Conservation (phyloP, 2,797 vertebrate species). For the Neosilurus mollespiculum region DNA sequence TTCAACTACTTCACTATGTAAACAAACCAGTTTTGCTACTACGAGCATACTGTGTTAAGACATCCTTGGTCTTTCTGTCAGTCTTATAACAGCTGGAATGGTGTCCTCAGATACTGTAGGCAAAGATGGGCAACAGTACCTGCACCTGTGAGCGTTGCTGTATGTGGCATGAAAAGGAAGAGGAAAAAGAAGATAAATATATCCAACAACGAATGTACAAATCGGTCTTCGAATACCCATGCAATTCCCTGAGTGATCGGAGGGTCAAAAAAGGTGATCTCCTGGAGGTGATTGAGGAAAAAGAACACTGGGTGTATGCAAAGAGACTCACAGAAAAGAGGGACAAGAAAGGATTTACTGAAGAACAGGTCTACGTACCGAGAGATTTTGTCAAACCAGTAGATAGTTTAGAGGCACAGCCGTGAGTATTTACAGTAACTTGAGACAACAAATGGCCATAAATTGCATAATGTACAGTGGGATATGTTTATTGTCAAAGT, state of each 20-base stretch:
- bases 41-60: background rate
- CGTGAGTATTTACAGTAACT: slow-evolving; percentile 53
- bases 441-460: background rate
- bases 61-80: background rate
- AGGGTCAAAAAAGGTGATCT: slow-evolving; percentile 54
- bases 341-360: background rate
- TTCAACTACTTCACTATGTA: background rate
- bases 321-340: slow-evolving; percentile 18
- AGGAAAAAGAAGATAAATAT: background rate
- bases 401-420: slow-evolving; percentile 55
- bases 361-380: slow-evolving; percentile 55
- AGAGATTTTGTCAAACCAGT: slow-evolving; percentile 51
- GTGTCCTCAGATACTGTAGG: background rate
- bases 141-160: slow-evolving; percentile 21
- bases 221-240: slow-evolving; percentile 39
- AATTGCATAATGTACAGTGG: background rate
- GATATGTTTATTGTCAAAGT: background rate
- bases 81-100: background rate
- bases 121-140: slow-evolving; percentile 45
- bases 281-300: slow-evolving; percentile 52
- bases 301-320: slow-evolving; percentile 54
- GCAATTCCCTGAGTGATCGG: slow-evolving; percentile 40
- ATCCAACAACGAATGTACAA: background rate
- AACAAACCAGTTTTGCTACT: slow-evolving; percentile 45
- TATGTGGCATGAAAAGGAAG: background rate